A percentile compares a stretch with the other conserved stretches of the same genome.
Conservation (phyloP, 1,140 invertebrate genomes). For the Drosophila micromelanica region DNA sequence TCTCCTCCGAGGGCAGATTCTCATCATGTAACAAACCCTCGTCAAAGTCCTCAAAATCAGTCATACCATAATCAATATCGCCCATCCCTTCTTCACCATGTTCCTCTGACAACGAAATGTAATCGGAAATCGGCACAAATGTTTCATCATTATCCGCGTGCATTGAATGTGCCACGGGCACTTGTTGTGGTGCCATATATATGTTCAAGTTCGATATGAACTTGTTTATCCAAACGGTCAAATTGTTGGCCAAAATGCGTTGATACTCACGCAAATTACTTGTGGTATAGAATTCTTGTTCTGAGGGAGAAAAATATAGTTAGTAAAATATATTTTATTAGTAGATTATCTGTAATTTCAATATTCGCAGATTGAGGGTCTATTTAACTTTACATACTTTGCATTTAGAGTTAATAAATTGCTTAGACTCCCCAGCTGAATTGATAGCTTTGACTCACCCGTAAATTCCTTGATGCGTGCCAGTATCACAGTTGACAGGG, state of each 20-base stretch:
- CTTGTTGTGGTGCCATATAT: slow-evolving; percentile 61
- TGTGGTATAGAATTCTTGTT: slow-evolving; percentile 79
- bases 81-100: slow-evolving; percentile 47
- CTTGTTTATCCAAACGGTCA: slow-evolving; percentile 83
- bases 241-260: slow-evolving; percentile 72
- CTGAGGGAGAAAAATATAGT: slow-evolving; percentile 36
- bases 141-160: slow-evolving; percentile 53
- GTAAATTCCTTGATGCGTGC: slow-evolving; percentile 76
- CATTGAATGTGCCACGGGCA: slow-evolving; percentile 45
- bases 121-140: slow-evolving; percentile 72
- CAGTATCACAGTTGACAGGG: slow-evolving; percentile 66
- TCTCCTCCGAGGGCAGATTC: slow-evolving; percentile 41
- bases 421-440: too few species aligned
- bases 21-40: slow-evolving; percentile 26
- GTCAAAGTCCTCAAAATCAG: slow-evolving; percentile 31
- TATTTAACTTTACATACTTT: too few species aligned
- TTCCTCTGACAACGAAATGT: slow-evolving; percentile 61
- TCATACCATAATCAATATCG: slow-evolving; percentile 22
- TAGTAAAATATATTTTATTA: neutral
- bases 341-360: too few species aligned
- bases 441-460: slow-evolving; percentile 35
- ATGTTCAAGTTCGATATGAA: slow-evolving; percentile 82
- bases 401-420: too few species aligned
- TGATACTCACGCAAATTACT: slow-evolving; percentile 76
- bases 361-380: too few species aligned